Percentiles rank a stretch among this genome's conserved stretches.
These are phyloP conservation scores for Leptatherina wallacei DNA, from an alignment of 2,797 vertebrate genomes.

Conservation along the genomic window DNA sequence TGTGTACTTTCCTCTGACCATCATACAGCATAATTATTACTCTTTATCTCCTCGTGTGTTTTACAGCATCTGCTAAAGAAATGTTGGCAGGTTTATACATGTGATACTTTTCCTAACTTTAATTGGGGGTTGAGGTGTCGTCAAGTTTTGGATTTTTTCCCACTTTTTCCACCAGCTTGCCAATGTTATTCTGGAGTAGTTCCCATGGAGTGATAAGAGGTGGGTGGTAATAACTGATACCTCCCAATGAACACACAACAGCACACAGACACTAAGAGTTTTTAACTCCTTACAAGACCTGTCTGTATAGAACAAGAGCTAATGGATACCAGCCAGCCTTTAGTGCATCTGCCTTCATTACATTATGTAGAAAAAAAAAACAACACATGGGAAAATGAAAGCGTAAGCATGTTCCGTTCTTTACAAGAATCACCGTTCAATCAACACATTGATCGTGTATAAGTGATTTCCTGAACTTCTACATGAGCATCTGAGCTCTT, in stretches of 20 bases:
- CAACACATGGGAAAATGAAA: constrained; percentile 12
- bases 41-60: not conserved
- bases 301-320: constrained; percentile 40
- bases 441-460: constrained; percentile 14
- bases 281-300: constrained; percentile 66
- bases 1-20: not conserved
- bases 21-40: not conserved
- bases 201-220: constrained; percentile 41
- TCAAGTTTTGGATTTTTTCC: constrained; percentile 26
- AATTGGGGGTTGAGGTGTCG: constrained; percentile 16
- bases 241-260: constrained; percentile 29
- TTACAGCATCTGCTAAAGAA: constrained; percentile 6
- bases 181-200: constrained; percentile 56
- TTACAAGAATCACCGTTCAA: constrained; percentile 34
- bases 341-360: constrained; percentile 19
- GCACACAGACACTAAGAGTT: constrained; percentile 27
- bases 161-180: constrained; percentile 24
- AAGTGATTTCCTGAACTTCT: not conserved
- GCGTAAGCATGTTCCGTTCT: constrained; percentile 26
- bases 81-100: constrained; percentile 19
- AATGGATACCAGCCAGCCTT: constrained; percentile 21
- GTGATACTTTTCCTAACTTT: constrained; percentile 24
- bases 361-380: constrained; percentile 22
- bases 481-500: not conserved
- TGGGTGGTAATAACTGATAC: constrained; percentile 58